Evolutionary conservation across 2,888 invertebrate genomes (phyloP).

Genomic region (Lasius platythorax): DNA sequence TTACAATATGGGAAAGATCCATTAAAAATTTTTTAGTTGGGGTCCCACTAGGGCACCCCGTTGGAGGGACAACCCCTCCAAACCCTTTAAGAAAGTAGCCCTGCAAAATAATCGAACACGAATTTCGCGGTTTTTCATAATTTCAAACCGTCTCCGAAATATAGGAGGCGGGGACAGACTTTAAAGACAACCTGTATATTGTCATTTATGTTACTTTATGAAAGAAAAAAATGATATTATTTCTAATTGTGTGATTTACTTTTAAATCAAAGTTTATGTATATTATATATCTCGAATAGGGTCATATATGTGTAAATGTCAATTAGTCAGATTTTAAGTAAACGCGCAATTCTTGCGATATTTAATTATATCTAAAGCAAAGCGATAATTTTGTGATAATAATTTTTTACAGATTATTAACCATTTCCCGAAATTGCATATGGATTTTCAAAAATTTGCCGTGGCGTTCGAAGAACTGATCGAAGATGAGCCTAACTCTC

Average conservation of each 20-base stretch:
- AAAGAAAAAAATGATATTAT: neutral
- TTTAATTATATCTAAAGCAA: neutral
- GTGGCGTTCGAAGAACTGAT: constrained; percentile 86
- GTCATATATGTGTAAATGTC: neutral
- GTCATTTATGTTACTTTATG: neutral
- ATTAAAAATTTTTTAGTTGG: too few species aligned
- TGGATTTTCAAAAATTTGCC: constrained; percentile 86
- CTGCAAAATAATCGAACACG: too few species aligned
- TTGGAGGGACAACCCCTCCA: too few species aligned
- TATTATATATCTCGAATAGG: constrained; percentile 5
- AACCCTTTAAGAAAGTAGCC: too few species aligned
- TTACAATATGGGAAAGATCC: too few species aligned
- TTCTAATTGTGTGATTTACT: neutral
- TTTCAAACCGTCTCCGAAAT: too few species aligned
- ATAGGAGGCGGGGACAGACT: too few species aligned
- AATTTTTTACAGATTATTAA: constrained; percentile 86
- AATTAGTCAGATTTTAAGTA: neutral
- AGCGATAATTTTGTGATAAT: neutral
- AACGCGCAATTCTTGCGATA: neutral
- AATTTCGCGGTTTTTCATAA: too few species aligned
- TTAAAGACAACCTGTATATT: too few species aligned
- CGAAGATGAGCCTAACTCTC: constrained; percentile 85
- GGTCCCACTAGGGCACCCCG: too few species aligned
- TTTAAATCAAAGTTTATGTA: neutral
- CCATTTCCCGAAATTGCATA: constrained; percentile 88